These are phyloP conservation scores for Heliconius ismenius DNA, from an alignment of 2,888 invertebrate species.

Conservation along the genomic window DNA sequence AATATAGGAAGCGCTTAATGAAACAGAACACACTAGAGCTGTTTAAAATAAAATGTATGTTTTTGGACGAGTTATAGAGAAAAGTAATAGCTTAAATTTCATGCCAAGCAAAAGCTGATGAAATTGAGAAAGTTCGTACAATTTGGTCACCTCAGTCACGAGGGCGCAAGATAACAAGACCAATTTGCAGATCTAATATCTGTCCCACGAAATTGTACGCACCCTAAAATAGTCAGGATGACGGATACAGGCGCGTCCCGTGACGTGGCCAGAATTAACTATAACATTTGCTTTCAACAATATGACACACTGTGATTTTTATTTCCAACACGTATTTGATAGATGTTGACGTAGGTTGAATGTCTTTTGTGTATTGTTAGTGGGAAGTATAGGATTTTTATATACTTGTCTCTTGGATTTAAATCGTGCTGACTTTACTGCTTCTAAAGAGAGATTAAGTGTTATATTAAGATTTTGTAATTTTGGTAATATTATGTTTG, in stretches of 20 bases:
- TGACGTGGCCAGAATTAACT: conserved; percentile 38
- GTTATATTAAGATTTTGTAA: neutral
- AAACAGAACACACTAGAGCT: neutral
- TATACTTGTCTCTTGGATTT: neutral
- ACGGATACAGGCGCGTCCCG: conserved; percentile 34
- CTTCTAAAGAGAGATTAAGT: neutral
- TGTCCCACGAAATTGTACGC: conserved; percentile 61
- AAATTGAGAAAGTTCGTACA: neutral
- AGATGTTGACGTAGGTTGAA: conserved; percentile 34
- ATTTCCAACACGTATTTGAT: conserved; percentile 36
- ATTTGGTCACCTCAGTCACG: conserved; percentile 52
- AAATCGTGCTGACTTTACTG: neutral
- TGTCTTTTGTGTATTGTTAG: conserved; percentile 24
- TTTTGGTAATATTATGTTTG: neutral
- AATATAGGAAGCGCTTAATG: neutral
- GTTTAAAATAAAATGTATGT: neutral
- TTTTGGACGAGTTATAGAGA: neutral
- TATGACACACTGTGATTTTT: conserved; percentile 36
- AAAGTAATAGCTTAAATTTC: neutral
- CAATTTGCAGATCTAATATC: conserved; percentile 79
- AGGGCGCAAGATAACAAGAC: conserved; percentile 66
- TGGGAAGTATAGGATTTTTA: conserved; percentile 7
- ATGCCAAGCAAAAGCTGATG: neutral
- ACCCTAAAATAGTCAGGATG: conserved; percentile 51
- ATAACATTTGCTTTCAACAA: conserved; percentile 31